Base-by-base conservation (phyloP, 2,797 vertebrate species). In the Mus minutoides region DNA sequence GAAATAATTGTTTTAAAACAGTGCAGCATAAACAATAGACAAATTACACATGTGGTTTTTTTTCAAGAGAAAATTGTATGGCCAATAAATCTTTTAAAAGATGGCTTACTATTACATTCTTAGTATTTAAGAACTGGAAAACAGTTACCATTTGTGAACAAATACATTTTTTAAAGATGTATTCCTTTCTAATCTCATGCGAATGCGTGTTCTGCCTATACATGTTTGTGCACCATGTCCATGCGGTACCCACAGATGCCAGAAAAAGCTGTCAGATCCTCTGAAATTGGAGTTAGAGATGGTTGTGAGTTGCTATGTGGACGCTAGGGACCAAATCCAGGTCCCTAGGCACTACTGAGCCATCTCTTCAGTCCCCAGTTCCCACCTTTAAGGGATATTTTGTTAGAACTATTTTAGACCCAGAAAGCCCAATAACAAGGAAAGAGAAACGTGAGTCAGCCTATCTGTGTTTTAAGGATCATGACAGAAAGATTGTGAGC, bases 51-150 rank as follows among this genome's bases (percentile, higher is more conserved):
- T 26, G 3, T 14, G n/a, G 0, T n/a, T 37, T 21, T 46, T 60
- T 94, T 83, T 92, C 43, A 83, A 93, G 85, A 94, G 21, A 87
- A 95, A 90, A 79, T 84, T 56, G 34, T 64, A 75, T 46, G 60
- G 40, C 8, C 16, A 84, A 56, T 84, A 73, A 92, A 84, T 12
- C 12, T 31, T 31, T 49, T 69, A 62, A 79, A 85, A 56, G 29
- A 31, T 90, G 49, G 93, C 1, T 86, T 24, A 64, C 52, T 88
- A 82, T 89, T 67, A 69, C 8, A 84, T 69, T 19, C 21, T 37
- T 79, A 62, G 34, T 26, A 79, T 71, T 86, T 77, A 49, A 83
- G 24, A 96, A 69, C 29, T 93, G 69, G 91, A 95, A 96, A 97
- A 60, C 4, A 92, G 40, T 54, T 21, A 76, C 43, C 71, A 2